phyloP scores from a whole-genome alignment of 2,113 vertebrate genomes.

The Rhinoderma darwinii region DNA sequence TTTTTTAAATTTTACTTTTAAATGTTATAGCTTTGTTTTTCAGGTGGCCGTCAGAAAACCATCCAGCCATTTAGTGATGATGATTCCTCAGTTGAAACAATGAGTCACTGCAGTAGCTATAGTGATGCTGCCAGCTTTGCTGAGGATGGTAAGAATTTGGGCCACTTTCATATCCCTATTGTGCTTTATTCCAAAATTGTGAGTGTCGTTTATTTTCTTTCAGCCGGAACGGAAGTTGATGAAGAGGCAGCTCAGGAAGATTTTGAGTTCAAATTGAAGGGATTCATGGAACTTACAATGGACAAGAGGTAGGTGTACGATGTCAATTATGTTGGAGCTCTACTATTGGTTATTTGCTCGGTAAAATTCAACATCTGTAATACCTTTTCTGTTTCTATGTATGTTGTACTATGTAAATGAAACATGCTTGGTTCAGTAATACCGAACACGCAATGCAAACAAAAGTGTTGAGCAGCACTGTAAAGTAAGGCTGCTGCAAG shows the following conservation, averaged over 20 bases:
- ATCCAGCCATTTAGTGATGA: constrained; percentile 97
- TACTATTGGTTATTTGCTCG: too few relatives aligned
- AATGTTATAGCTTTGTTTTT: neutral
- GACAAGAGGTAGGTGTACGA: constrained; percentile 86
- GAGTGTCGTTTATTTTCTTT: neutral
- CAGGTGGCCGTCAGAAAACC: constrained; percentile 87
- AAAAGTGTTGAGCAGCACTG: too few relatives aligned
- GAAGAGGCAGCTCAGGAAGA: constrained; percentile 93
- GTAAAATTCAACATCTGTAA: too few relatives aligned
- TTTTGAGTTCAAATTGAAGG: constrained; percentile 93
- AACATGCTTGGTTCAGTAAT: too few relatives aligned
- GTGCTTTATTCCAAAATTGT: neutral
- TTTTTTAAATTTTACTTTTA: too few relatives aligned
- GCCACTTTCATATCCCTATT: neutral
- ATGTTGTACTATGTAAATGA: too few relatives aligned
- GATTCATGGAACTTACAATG: constrained; percentile 91
- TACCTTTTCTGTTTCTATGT: too few relatives aligned
- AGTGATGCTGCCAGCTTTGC: constrained; percentile 89
- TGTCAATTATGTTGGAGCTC: too few relatives aligned
- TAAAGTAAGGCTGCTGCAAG: too few relatives aligned
- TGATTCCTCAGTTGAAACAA: constrained; percentile 94
- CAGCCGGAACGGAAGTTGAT: constrained; percentile 82
- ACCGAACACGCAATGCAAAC: too few relatives aligned
- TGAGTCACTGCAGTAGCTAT: constrained; percentile 97
- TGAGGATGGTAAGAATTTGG: constrained; percentile 83